Base-by-base conservation (phyloP, 2,797 vertebrate species). In the Sparus aurata region DNA sequence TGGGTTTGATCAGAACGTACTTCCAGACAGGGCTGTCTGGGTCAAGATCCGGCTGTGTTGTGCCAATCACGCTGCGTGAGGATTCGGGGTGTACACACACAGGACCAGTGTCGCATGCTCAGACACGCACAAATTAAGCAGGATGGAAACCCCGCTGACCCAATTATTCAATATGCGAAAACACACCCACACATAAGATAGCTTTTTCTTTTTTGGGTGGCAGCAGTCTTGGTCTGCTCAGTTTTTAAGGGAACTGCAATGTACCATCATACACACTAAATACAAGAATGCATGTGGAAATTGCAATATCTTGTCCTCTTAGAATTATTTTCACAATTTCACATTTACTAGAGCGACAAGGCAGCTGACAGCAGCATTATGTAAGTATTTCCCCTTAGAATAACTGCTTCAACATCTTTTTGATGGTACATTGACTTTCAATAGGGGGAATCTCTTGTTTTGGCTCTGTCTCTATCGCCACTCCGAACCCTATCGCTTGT, bases 91-190 rank as follows among this genome's bases (percentile, higher is more conserved):
- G 63, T 46, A 72, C 12, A 66, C 15, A 47, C n/a, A 70, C 11
- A 45, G 30, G 23, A 47, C 23, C 46, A 30, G 22, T 8, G 45
- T 55, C 22, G 9, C 67, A 17, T 12, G 52, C 46, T 20, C 15
- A 18, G 27, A 59, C 11, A 57, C 22, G 47, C 15, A 66, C n/a
- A 47, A 18, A 64, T 45, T 20, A 18, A 69, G 58, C 18, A 45
- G 25, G 17, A 53, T 54, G 27, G 12, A 55, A 67, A 50, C 2
- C 22, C 61, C 41, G 53, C 53, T 58, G 59, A 65, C 50, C 50
- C 27, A 62, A 50, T 43, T 65, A 70, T 62, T 45, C 5, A 72
- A 46, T 27, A 68, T 75, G 65, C 18, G 34, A 73, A 79, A n/a
- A 45, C 18, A 74, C 61, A 53, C 52, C 30, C 50, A 65, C 68